Percentiles rank a stretch among this genome's conserved stretches.
Conservation (phyloP, 2,797 vertebrate genomes). For the Leucoraja ocellata region DNA sequence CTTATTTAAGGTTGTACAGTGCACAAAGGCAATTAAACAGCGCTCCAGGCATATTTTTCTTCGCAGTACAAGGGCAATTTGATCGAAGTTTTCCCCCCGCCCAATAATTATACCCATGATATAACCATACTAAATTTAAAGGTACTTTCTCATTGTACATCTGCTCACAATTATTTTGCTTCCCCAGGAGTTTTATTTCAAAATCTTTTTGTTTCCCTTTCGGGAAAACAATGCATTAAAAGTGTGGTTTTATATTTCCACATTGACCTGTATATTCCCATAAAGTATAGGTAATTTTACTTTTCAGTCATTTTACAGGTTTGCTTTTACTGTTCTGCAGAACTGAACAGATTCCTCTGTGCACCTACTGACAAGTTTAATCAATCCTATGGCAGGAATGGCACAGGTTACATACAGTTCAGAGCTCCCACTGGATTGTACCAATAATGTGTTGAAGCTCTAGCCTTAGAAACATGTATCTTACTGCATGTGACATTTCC, state of each 20-base stretch:
- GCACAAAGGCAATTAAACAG: background rate
- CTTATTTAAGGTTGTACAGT: background rate
- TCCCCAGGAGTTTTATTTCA: background rate
- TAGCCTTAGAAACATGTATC: background rate
- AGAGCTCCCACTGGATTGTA: background rate
- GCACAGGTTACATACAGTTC: slow-evolving; percentile 2
- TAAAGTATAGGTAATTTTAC: background rate
- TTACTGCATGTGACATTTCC: background rate
- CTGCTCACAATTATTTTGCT: background rate
- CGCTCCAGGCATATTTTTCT: background rate
- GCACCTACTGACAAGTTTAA: background rate
- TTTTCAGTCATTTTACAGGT: background rate
- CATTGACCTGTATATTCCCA: background rate
- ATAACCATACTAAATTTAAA: background rate
- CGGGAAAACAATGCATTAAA: background rate
- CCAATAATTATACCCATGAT: background rate
- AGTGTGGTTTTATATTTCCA: background rate
- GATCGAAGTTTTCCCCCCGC: background rate
- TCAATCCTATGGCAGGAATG: background rate
- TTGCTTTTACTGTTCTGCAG: background rate
- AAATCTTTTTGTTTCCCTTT: background rate
- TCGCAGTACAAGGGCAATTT: background rate
- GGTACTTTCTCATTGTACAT: background rate
- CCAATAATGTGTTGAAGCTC: background rate
- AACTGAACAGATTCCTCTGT: background rate